phyloP scores from a whole-genome alignment of 2,797 vertebrate species.

The Anniella stebbinsi region DNA sequence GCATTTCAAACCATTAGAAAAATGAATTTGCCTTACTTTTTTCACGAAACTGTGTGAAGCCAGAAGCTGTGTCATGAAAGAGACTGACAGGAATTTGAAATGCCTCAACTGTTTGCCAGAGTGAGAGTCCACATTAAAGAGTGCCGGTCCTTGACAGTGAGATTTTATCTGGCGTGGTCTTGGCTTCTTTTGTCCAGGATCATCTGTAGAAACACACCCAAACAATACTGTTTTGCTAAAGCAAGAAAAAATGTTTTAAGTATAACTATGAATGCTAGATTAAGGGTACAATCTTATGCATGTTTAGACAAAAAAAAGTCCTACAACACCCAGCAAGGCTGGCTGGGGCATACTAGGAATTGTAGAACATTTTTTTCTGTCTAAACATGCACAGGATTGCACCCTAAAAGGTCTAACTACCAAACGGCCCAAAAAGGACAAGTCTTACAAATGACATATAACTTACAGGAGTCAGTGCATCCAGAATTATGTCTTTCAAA shows the following conservation, averaged over 20 bases:
- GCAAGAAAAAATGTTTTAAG: constrained; percentile 7
- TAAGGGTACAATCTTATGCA: background rate
- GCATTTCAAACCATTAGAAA: background rate
- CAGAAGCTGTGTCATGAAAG: constrained; percentile 92
- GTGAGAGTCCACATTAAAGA: constrained; percentile 88
- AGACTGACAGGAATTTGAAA: constrained; percentile 91
- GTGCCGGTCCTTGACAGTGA: constrained; percentile 76
- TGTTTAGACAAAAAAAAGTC: too few relatives aligned
- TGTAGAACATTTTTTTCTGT: too few relatives aligned
- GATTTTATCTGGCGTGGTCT: constrained; percentile 48
- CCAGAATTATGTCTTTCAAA: background rate
- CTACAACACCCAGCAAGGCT: too few relatives aligned
- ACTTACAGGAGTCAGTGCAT: background rate
- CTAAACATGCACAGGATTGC: too few relatives aligned
- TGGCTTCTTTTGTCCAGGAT: constrained; percentile 62
- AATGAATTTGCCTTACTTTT: constrained; percentile 82
- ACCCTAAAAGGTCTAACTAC: background rate
- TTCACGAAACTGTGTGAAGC: constrained; percentile 86
- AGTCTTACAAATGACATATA: background rate
- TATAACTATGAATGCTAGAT: background rate
- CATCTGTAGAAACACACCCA: constrained; percentile 71
- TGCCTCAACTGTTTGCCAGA: constrained; percentile 93
- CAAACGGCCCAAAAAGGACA: background rate
- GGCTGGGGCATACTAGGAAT: too few relatives aligned
- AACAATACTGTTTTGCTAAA: constrained; percentile 15